Evolutionary conservation across 1,140 invertebrate genomes (phyloP).

Genomic region (Cydia fagiglandana): DNA sequence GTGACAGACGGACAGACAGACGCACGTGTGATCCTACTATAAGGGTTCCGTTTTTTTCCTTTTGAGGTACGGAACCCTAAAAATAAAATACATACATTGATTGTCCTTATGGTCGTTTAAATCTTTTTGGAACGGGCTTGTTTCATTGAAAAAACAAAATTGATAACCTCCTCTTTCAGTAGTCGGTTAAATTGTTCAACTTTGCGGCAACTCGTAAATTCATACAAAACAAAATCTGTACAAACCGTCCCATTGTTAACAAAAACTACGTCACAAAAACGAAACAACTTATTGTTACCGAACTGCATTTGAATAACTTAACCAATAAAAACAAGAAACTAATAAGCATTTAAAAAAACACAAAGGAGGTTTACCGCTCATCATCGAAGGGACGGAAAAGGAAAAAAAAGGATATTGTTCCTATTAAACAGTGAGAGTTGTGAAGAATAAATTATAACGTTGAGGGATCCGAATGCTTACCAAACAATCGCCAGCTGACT

Average conservation of each 20-base stretch:
- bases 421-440: conserved; percentile 27
- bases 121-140: too few species aligned
- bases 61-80: too few species aligned
- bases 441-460: conserved; percentile 24
- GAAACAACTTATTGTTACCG: conserved; percentile 17
- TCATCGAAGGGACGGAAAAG: neutral
- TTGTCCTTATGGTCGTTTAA: too few species aligned
- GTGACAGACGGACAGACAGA: too few species aligned
- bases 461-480: neutral
- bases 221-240: neutral
- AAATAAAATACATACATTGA: too few species aligned
- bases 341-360: conserved; percentile 23
- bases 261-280: conserved; percentile 10
- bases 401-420: conserved; percentile 14
- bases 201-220: neutral
- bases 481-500: neutral
- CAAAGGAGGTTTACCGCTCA: conserved; percentile 14
- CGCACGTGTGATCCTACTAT: too few species aligned
- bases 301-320: conserved; percentile 23
- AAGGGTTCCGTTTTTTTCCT: too few species aligned
- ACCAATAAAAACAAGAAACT: conserved; percentile 26
- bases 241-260: conserved; percentile 20
- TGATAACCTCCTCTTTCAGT: too few species aligned
- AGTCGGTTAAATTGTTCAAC: neutral
- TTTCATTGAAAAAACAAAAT: too few species aligned